These are phyloP conservation scores for Synodontis membranacea DNA, from an alignment of 2,113 vertebrate species.

Conservation along the genomic window DNA sequence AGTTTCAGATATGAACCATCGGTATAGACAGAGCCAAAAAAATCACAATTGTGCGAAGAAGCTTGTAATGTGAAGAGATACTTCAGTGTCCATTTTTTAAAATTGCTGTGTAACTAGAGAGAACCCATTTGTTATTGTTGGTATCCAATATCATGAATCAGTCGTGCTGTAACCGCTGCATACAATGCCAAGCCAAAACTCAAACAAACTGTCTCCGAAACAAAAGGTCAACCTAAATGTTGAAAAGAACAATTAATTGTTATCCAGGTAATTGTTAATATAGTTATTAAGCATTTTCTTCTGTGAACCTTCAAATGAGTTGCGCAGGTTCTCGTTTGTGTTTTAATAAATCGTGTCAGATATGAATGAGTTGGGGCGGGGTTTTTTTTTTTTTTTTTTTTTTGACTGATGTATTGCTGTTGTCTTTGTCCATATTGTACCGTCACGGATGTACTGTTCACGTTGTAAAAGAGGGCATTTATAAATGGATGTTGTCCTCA, in stretches of 20 bases:
- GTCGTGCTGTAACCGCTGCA: neutral
- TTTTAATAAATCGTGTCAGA: neutral
- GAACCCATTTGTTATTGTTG: neutral
- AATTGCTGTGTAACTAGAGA: neutral
- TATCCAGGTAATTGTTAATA: neutral
- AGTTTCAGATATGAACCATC: neutral
- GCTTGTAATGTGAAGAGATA: neutral
- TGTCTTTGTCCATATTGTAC: neutral
- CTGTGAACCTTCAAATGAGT: neutral
- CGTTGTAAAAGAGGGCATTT: neutral
- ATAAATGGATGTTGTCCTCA: neutral
- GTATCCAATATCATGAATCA: neutral
- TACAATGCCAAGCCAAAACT: neutral
- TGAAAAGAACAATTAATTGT: neutral
- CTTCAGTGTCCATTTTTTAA: neutral
- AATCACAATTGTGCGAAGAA: neutral
- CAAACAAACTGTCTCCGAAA: neutral
- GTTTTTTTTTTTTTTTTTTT: neutral
- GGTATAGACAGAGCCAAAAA: neutral
- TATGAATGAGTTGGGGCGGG: neutral
- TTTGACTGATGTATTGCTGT: neutral
- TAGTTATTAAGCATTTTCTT: neutral
- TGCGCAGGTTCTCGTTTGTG: neutral
- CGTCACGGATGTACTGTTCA: neutral
- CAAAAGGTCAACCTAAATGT: neutral